Evolutionary conservation across 2,888 invertebrate genomes (phyloP), one percentile per base, ranked within the genome.

Genomic region (Tenthredo mesomela): DNA sequence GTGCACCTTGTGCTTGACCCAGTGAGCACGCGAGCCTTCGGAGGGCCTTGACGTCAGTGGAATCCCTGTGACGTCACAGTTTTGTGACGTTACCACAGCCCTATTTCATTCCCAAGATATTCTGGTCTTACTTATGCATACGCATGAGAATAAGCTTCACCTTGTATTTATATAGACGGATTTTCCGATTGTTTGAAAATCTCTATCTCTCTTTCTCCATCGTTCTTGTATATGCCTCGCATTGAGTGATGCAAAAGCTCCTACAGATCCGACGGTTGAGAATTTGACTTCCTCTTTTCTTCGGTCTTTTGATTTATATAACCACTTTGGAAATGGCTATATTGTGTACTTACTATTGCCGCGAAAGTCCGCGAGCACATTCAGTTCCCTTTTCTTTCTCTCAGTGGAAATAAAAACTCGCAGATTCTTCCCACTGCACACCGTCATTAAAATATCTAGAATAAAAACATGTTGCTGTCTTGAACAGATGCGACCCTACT

Each of bases 1-100:
- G 37, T 82, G 82, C 82, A 50, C 82, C 82, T 67, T 82, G 82
- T 80, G 61, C 61, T 80, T 80, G 80, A 80, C 80, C 80, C 58
- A 61, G 50, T 61, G 50, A 9, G 37, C 58, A 61, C 33, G 80
- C 40, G 80, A 58, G 61, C 12, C 29, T 80, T 61, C 58, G 37
- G 29, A 37, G 40, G 37, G 25, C n/a, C 40, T 61, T 58, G 58
- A 40, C 40, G 80, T 80, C 61, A 37, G 80, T 61, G 40, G 29
- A 54, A 54, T 29, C 77, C 50, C 21, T 25, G 29, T n/a, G 50
- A 54, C 77, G 77, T 77, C 54, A 33, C 18, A 33, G 3, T 67
- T 12, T 5, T 7, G 6, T 67, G 67, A 33, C 67, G 33, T 67
- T 18, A 67, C 25, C 29, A 12, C 67, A 67, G 33, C 33, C 67